These are phyloP conservation scores for Hyperoplus immaculatus DNA, from an alignment of 2,797 vertebrate species.

Conservation along the genomic window DNA sequence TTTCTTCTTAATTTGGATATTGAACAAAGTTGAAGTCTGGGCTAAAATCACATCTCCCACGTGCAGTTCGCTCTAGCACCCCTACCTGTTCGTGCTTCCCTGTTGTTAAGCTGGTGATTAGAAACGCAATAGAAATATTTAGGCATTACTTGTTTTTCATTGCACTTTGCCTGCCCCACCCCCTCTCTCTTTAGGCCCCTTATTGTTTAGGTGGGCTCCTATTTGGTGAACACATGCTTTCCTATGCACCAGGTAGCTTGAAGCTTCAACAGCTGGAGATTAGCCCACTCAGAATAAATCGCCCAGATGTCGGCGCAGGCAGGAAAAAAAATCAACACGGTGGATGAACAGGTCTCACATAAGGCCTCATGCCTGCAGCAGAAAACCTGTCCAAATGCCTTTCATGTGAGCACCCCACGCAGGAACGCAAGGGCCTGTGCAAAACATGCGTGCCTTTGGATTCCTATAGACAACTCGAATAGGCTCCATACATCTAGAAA, in stretches of 20 bases:
- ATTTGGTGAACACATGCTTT: slow-evolving; percentile 3
- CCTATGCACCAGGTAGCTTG: slow-evolving; percentile 23
- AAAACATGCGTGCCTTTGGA: not conserved
- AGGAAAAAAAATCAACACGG: slow-evolving; percentile 39
- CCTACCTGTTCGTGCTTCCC: not conserved
- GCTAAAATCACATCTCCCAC: not conserved
- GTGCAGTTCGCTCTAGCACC: not conserved
- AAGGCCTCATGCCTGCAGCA: slow-evolving; percentile 63
- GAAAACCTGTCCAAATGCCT: slow-evolving; percentile 31
- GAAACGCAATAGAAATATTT: not conserved
- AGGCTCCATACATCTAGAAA: too few species aligned
- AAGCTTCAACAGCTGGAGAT: slow-evolving; percentile 39
- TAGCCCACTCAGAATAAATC: slow-evolving; percentile 20
- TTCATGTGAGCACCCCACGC: slow-evolving; percentile 5
- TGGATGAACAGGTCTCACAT: slow-evolving; percentile 58
- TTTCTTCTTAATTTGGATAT: not conserved
- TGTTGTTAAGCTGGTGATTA: not conserved
- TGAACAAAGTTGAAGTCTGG: not conserved
- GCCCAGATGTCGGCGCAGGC: slow-evolving; percentile 63
- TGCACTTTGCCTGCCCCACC: not conserved
- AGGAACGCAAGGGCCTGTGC: not conserved
- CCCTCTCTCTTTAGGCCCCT: not conserved
- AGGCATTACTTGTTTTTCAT: not conserved
- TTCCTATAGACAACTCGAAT: not conserved
- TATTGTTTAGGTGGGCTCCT: not conserved